Base-by-base conservation (phyloP, 2,888 invertebrate genomes). In the Cephus nigrinus region DNA sequence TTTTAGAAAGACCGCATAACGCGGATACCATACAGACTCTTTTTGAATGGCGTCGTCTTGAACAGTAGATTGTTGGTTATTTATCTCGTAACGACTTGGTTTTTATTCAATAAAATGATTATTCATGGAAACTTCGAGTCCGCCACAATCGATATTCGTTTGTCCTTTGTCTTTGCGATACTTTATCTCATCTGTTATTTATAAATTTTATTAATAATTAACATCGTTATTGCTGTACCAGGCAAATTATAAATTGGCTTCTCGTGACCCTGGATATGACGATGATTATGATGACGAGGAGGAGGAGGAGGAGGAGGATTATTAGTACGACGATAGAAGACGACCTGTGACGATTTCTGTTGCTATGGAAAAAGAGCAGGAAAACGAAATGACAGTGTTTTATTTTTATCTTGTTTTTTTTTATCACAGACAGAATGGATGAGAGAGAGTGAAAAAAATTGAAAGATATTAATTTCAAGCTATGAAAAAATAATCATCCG, bases 11-110 rank as follows among this genome's bases (percentile, higher is more conserved):
- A 40, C 2, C 40, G 40, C 40, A 40, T 40, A 40, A 40, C 40
- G 1, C 40, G 15, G 15, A 40, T 40, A 40, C 40, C 5, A 40
- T 40, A 40, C 30, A 75, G 40, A 75, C 72, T 77, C 85, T 80
- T 80, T 84, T 84, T 82, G 77, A 81, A 82, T 83, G 81, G 80
- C 81, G 81, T 83, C 85, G 83, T 84, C 82, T 86, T 84, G 81
- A 84, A 85, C 78, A 83, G 32, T 85, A 88, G 86, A 87, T 88
- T 88, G 87, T 89, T 88, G 87, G 84, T 86, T 84, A 88, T 85
- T 87, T 86, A 88, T 88, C 40, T 40, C 40, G 40, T 40, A 40
- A 40, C 40, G 40, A 40, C 40, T 40, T 40, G 40, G 5, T 15
- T 40, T 40, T 40, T 15, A 40, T 40, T 40, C 40, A 40, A 40